Percentiles rank a stretch among this genome's conserved stretches.
Conservation (phyloP, 2,888 invertebrate species). For the Dasysyrphus albostriatus region DNA sequence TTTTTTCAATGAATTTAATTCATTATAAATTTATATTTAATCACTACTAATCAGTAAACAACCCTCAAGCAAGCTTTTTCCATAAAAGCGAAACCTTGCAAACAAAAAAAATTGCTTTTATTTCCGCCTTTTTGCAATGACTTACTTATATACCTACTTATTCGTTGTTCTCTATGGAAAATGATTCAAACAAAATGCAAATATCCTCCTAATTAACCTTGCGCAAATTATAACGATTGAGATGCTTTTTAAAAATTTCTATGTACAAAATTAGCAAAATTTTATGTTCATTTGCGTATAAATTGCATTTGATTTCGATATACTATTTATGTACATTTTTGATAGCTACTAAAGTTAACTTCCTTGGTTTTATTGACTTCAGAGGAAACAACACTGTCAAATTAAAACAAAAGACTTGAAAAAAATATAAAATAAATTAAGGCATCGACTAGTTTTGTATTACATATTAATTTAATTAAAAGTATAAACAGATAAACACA, state of each 20-base stretch:
- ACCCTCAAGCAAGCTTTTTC: slow-evolving; percentile 20
- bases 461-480: too few relatives aligned
- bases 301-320: not conserved
- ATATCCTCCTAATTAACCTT: slow-evolving; percentile 14
- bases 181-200: slow-evolving; percentile 23
- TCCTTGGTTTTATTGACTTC: not conserved
- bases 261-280: not conserved
- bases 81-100: slow-evolving; percentile 18
- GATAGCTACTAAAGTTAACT: not conserved
- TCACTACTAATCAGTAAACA: slow-evolving; percentile 31
- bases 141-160: not conserved
- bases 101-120: slow-evolving; percentile 13
- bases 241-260: not conserved
- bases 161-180: slow-evolving; percentile 5
- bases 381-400: not conserved
- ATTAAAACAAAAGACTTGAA: not conserved
- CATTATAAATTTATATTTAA: slow-evolving; percentile 28
- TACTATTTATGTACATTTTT: not conserved
- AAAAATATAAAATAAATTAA: too few relatives aligned
- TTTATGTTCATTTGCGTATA: not conserved
- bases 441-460: too few relatives aligned
- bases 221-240: slow-evolving; percentile 8
- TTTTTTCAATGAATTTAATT: slow-evolving; percentile 9
- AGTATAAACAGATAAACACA: too few relatives aligned
- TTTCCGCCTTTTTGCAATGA: slow-evolving; percentile 24